A percentile compares a stretch with the other conserved stretches of the same genome.
Conservation (phyloP, 2,113 vertebrate genomes). For the Ginglymostoma cirratum region DNA sequence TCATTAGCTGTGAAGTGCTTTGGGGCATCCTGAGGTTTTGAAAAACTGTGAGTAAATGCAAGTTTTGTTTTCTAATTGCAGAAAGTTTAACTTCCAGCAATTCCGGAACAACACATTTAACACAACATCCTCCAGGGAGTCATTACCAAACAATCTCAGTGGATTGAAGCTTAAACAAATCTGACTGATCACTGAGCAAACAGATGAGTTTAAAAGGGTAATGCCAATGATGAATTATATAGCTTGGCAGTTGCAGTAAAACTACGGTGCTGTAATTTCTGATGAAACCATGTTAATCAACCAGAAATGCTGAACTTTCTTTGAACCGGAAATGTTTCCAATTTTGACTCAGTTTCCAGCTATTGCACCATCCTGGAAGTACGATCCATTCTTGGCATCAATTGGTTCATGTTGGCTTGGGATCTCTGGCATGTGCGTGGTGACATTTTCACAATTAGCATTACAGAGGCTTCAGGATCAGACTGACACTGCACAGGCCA, state of each 20-base stretch:
- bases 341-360: not conserved
- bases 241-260: not conserved
- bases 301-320: not conserved
- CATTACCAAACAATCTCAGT: not conserved
- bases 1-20: not conserved
- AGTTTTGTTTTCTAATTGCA: not conserved
- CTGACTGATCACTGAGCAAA: not conserved
- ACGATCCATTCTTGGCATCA: not conserved
- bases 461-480: not conserved
- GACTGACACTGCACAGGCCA: not conserved
- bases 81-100: no score
- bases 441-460: constrained; percentile 5
- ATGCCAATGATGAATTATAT: not conserved
- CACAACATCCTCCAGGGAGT: not conserved
- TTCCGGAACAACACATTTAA: not conserved
- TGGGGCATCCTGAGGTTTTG: not conserved
- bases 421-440: not conserved
- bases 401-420: not conserved
- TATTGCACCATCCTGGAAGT: not conserved
- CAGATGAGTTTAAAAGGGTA: not conserved
- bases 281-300: not conserved
- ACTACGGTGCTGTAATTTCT: not conserved
- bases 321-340: not conserved
- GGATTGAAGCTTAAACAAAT: not conserved
- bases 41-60: not conserved